Evolutionary conservation across 2,113 vertebrate species (phyloP).

Genomic region (Shinisaurus crocodilurus): DNA sequence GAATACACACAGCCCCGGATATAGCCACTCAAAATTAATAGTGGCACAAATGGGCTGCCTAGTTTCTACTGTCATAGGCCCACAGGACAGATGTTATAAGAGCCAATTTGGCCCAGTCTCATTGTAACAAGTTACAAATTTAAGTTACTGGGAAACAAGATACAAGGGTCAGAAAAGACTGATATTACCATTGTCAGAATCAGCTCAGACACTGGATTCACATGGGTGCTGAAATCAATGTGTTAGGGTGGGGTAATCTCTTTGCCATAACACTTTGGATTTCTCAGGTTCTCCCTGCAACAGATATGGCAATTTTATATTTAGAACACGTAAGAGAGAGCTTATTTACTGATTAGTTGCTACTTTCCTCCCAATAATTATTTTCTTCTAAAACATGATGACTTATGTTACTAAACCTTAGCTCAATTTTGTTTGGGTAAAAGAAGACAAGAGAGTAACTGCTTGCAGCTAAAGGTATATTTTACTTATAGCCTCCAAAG

Average conservation of each 20-base stretch:
- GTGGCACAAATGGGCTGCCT: not conserved
- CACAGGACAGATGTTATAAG: not conserved
- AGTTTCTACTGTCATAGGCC: not conserved
- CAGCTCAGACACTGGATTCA: not conserved
- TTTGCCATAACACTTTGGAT: not conserved
- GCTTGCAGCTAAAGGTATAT: slow-evolving; percentile 30
- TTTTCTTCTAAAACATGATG: not conserved
- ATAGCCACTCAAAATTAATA: not conserved
- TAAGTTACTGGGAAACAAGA: not conserved
- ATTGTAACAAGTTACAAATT: too few relatives aligned
- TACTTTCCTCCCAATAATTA: slow-evolving; percentile 2
- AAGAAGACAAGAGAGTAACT: slow-evolving; percentile 7
- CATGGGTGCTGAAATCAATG: not conserved
- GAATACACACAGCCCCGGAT: not conserved
- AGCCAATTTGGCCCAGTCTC: not conserved
- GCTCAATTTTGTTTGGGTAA: not conserved
- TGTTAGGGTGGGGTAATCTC: not conserved
- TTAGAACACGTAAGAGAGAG: slow-evolving; percentile 6
- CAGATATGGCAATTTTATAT: not conserved
- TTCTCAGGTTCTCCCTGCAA: not conserved
- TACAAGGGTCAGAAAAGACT: not conserved
- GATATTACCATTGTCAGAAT: not conserved
- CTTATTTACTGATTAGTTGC: not conserved
- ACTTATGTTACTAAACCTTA: not conserved
- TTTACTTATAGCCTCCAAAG: not conserved